Conservation (phyloP, 2,888 invertebrate species). For the Drosophila sordidula region DNA sequence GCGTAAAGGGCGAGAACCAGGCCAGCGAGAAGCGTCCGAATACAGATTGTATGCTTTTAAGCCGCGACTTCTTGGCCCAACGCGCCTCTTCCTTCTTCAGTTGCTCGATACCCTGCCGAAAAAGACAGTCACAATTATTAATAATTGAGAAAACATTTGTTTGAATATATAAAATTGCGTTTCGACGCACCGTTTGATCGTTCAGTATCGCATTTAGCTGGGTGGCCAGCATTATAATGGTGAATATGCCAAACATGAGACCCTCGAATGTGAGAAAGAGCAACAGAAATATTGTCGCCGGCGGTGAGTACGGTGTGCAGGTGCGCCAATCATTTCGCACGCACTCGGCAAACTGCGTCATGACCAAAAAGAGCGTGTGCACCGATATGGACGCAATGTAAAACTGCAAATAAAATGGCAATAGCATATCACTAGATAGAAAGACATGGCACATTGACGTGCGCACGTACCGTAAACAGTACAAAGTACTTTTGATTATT, state of each 20-base stretch:
- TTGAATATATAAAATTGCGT: neutral
- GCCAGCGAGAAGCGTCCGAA: slow-evolving; percentile 97
- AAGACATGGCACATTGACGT: neutral
- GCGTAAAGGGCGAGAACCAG: slow-evolving; percentile 93
- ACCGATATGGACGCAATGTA: slow-evolving; percentile 98
- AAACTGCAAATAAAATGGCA: slow-evolving; percentile 88
- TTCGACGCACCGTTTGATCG: slow-evolving; percentile 94
- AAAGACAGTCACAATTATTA: slow-evolving; percentile 4
- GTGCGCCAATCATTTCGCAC: slow-evolving; percentile 97
- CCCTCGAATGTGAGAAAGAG: slow-evolving; percentile 97
- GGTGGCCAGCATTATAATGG: slow-evolving; percentile 98
- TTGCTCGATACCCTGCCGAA: slow-evolving; percentile 96
- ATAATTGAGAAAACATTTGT: neutral
- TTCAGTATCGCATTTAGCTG: slow-evolving; percentile 99
- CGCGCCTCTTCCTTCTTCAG: slow-evolving; percentile 97
- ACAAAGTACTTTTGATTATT: slow-evolving; percentile 99
- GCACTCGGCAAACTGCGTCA: slow-evolving; percentile 97
- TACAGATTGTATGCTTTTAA: slow-evolving; percentile 98
- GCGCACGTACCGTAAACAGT: slow-evolving; percentile 94
- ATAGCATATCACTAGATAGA: neutral
- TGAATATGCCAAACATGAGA: slow-evolving; percentile 98
- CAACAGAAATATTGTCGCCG: slow-evolving; percentile 96
- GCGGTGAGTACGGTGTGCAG: slow-evolving; percentile 96
- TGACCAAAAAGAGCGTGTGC: slow-evolving; percentile 95
- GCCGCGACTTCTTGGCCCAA: slow-evolving; percentile 96